These are phyloP conservation scores for Zalophus californianus DNA, from an alignment of 2,797 vertebrate genomes.

Conservation along the genomic window DNA sequence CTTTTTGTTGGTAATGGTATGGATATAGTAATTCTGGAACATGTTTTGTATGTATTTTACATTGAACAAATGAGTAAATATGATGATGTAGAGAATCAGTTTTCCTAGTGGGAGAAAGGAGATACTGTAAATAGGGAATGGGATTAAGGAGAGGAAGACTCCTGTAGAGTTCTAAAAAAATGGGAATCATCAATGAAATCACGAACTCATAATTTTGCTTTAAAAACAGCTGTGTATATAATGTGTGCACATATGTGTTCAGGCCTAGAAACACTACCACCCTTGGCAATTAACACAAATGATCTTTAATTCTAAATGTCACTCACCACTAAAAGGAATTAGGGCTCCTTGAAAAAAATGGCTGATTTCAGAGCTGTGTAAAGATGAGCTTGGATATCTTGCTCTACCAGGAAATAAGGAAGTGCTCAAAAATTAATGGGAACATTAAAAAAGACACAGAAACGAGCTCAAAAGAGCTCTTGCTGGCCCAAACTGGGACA, in stretches of 20 bases:
- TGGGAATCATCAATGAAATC: slow-evolving; percentile 30
- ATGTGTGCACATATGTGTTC: neutral
- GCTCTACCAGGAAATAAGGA: neutral
- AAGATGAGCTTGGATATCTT: neutral
- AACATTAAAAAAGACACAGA: slow-evolving; percentile 18
- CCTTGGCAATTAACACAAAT: neutral
- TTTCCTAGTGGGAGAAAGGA: neutral
- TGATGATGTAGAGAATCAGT: neutral
- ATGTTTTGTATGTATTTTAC: slow-evolving; percentile 16
- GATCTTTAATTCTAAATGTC: neutral
- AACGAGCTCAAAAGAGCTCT: neutral
- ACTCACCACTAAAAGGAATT: slow-evolving; percentile 24
- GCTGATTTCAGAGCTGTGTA: slow-evolving; percentile 2
- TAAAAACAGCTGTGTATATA: neutral
- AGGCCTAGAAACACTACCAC: neutral
- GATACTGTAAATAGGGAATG: neutral
- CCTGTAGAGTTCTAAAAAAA: slow-evolving; percentile 2
- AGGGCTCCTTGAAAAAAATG: neutral
- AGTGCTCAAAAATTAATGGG: neutral
- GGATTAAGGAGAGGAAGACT: slow-evolving; percentile 10
- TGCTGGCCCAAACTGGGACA: neutral
- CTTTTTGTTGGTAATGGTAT: neutral
- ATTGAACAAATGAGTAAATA: slow-evolving; percentile 30
- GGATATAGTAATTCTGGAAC: neutral
- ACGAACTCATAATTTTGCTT: neutral